A percentile compares a stretch with the other conserved stretches of the same genome.
Evolutionary conservation across 2,113 vertebrate genomes (phyloP).

Genomic region (Scalopus aquaticus): DNA sequence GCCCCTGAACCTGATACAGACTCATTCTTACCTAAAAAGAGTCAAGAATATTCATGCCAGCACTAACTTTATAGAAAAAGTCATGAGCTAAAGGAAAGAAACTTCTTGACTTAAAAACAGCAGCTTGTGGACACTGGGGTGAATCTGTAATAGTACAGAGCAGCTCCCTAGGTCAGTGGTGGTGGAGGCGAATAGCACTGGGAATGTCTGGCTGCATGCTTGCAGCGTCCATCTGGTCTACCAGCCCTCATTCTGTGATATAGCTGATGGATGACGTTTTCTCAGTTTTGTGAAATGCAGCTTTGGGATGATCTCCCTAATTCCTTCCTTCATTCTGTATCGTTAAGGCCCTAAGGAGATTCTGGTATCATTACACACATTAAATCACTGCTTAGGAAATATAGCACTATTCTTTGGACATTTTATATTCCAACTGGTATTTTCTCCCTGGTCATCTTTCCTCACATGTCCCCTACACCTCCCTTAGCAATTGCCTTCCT

Average conservation of each 20-base stretch:
- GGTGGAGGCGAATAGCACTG: neutral
- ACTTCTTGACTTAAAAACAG: conserved; percentile 37
- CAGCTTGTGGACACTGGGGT: neutral
- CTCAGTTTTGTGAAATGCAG: neutral
- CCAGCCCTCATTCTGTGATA: fast-evolving
- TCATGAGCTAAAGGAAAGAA: neutral
- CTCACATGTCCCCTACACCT: neutral
- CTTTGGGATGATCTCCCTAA: neutral
- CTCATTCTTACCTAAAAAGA: conserved; percentile 21
- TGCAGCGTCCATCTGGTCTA: neutral
- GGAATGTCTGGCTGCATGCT: neutral
- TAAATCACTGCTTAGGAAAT: neutral
- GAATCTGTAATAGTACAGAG: neutral
- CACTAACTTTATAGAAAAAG: neutral
- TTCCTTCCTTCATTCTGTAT: neutral
- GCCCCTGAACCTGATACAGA: neutral
- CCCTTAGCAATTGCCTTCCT: neutral
- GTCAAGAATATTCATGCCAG: neutral
- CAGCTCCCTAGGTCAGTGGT: neutral
- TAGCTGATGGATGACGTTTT: neutral
- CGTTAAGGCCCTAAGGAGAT: neutral
- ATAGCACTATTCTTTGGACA: neutral
- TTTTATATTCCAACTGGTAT: neutral
- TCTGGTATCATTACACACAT: neutral
- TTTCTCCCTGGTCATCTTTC: neutral